Evolutionary conservation across 2,797 vertebrate species (phyloP).

Genomic region (Coregonus sp.): DNA sequence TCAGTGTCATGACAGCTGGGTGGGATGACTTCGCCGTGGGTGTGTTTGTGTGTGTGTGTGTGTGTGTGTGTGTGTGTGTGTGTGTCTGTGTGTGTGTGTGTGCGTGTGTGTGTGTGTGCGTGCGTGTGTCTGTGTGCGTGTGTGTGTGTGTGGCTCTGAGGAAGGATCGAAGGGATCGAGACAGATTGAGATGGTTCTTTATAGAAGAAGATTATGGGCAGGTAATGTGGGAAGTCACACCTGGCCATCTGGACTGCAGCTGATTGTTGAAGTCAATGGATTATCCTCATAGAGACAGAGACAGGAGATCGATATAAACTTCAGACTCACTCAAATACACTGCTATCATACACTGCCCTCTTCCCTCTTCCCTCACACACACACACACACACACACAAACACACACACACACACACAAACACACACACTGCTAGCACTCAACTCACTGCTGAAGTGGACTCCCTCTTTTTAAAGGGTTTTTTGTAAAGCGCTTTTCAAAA

Average conservation of each 20-base stretch:
- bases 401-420: neutral
- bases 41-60: too few species aligned
- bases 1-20: neutral
- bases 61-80: neutral
- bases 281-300: slow-evolving; percentile 39
- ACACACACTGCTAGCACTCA: neutral
- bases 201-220: slow-evolving; percentile 41
- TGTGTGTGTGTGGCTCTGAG: slow-evolving; percentile 18
- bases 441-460: too few species aligned
- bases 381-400: neutral
- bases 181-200: slow-evolving; percentile 26
- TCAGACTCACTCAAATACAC: neutral
- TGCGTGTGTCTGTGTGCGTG: neutral
- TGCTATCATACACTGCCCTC: neutral
- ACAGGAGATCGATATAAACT: slow-evolving; percentile 30
- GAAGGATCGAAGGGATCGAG: slow-evolving; percentile 10
- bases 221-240: slow-evolving; percentile 36
- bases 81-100: slow-evolving; percentile 7
- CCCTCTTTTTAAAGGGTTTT: too few species aligned
- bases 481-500: too few species aligned
- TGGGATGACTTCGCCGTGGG: neutral
- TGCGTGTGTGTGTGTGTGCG: neutral
- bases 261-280: slow-evolving; percentile 40
- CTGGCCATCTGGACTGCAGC: slow-evolving; percentile 38
- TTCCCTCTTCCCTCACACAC: neutral